These are phyloP conservation scores for Callospermophilus lateralis DNA, from an alignment of 2,113 vertebrate genomes.

Conservation along the genomic window DNA sequence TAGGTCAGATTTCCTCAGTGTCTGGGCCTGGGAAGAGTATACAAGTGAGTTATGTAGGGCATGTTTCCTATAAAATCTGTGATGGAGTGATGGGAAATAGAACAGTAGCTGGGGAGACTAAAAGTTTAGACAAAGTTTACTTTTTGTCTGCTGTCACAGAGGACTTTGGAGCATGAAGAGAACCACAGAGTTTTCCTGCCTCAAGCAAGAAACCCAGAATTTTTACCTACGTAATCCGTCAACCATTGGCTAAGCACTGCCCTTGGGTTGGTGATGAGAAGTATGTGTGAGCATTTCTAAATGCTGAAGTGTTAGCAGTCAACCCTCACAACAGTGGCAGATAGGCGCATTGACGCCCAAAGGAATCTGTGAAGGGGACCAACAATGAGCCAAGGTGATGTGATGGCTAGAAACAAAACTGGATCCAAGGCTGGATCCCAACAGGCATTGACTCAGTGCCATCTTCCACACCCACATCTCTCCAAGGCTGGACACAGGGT, in stretches of 20 bases:
- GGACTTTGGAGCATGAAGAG: not conserved
- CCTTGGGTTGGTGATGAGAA: not conserved
- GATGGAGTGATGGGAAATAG: not conserved
- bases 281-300: not conserved
- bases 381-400: not conserved
- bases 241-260: not conserved
- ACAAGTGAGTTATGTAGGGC: not conserved
- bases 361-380: not conserved
- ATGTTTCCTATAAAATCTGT: not conserved
- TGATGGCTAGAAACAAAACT: not conserved
- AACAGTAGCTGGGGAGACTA: not conserved
- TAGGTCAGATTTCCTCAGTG: not conserved
- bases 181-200: not conserved
- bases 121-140: not conserved
- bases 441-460: not conserved
- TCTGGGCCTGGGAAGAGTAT: not conserved
- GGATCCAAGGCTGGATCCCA: not conserved
- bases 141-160: not conserved
- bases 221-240: not conserved
- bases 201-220: not conserved
- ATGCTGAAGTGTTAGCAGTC: not conserved
- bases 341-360: not conserved
- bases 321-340: not conserved
- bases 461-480: not conserved
- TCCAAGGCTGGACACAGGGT: not conserved